Conservation (phyloP, 2,888 invertebrate species). For the Dryocosmus kuriphilus region DNA sequence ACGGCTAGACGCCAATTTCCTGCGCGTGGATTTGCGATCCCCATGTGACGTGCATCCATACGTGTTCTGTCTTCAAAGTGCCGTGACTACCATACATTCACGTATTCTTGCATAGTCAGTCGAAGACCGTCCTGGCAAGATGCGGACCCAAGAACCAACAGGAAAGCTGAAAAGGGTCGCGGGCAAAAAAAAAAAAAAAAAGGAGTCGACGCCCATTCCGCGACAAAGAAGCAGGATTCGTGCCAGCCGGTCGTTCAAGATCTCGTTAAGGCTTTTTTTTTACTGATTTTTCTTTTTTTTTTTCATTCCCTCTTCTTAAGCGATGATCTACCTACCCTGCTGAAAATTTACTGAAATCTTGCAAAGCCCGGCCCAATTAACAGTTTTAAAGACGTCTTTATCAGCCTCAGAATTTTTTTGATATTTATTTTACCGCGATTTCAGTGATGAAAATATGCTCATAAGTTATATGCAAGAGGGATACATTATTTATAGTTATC, state of each 20-base stretch:
- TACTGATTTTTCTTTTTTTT: conserved; percentile 15
- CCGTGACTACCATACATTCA: conserved; percentile 3
- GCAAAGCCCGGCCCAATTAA: conserved; percentile 27
- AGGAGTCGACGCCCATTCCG: conserved; percentile 11
- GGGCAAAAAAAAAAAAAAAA: conserved; percentile 18
- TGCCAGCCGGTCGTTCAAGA: conserved; percentile 36
- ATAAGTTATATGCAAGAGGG: no score
- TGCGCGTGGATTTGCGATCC: conserved; percentile 29
- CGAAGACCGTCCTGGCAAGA: conserved; percentile 12
- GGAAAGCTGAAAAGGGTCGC: conserved; percentile 19
- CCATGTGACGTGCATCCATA: conserved; percentile 4
- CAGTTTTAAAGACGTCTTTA: conserved; percentile 19
- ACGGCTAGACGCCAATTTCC: conserved; percentile 38
- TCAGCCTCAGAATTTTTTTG: not conserved
- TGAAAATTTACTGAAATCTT: conserved; percentile 35
- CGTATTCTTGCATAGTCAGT: conserved; percentile 20
- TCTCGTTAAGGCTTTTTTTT: conserved; percentile 39
- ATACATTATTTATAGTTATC: no score
- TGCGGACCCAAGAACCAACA: conserved; percentile 7
- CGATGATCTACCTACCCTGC: conserved; percentile 31
- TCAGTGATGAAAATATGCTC: not conserved
- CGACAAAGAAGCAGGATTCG: conserved; percentile 29
- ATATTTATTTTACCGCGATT: not conserved
- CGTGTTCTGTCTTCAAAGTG: conserved; percentile 18
- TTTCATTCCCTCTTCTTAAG: conserved; percentile 22